These are phyloP conservation scores for Anas flavirostris DNA, from an alignment of 2,797 vertebrate species.

Conservation along the genomic window DNA sequence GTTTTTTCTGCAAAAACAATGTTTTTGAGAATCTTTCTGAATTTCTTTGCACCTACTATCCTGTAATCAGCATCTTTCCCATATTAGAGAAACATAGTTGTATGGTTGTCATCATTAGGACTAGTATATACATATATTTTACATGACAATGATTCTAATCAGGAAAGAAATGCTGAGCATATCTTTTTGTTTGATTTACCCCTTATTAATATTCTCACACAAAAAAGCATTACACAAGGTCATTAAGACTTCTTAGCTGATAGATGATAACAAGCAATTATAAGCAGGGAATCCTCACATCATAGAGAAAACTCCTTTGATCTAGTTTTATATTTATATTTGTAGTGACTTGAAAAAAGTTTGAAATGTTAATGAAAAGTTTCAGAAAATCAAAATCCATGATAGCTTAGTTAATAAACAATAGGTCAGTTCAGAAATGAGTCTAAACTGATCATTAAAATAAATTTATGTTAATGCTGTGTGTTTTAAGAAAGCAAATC, in stretches of 20 bases:
- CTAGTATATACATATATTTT: background rate
- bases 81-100: background rate
- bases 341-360: background rate
- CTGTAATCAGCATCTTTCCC: background rate
- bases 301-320: background rate
- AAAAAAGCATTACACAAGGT: background rate
- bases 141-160: background rate
- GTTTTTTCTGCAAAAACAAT: background rate
- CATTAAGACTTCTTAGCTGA: background rate
- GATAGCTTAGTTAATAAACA: background rate
- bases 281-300: background rate
- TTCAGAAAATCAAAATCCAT: background rate
- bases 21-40: background rate
- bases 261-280: background rate
- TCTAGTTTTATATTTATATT: background rate
- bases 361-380: background rate
- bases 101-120: background rate
- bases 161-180: background rate
- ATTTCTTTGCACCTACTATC: background rate
- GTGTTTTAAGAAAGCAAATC: background rate
- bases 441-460: background rate
- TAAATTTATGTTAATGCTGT: background rate
- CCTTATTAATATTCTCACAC: background rate
- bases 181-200: background rate
- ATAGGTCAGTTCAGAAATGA: background rate